Evolutionary conservation across 1,140 invertebrate genomes (phyloP), one percentile per base, ranked within the genome.

Genomic region (Sycophila sp.): DNA sequence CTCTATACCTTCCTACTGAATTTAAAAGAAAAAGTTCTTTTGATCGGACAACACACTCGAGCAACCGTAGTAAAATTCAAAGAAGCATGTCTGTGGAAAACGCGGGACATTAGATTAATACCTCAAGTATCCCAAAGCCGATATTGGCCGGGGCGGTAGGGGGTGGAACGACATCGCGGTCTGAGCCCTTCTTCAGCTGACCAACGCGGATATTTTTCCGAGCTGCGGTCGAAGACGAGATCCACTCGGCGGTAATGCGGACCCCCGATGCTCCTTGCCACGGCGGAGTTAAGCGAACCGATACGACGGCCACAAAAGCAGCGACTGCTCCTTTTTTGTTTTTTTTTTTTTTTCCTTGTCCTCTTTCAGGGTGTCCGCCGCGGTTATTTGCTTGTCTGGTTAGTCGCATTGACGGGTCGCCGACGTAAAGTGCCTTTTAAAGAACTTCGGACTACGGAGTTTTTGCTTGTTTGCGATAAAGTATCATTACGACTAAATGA

Each of bases 171-270:
- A 40, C 45, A 78, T 80, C 74, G 69, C 73, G 73, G 78, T 83
- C 75, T 85, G 85, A 85, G 83, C 83, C 77, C 76, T 81, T 85
- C 81, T 83, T 76, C 42, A 81, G 84, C 84, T 86, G 84, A 86
- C 84, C 84, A 83, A 84, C 83, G 83, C 84, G 84, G 83, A 86
- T 85, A 85, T 83, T 85, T 85, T 83, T 74, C 71, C 76, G 40
- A 32, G 42, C 19, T 22, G 42, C 19, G 11, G 11, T 19, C n/a
- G 19, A 26, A 42, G 56, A 22, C 42, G 34, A 30, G 38, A 59
- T 64, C 40, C 53, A 71, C 74, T 49, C 71, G 58, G 58, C 26
- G 65, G 75, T 72, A 78, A 76, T 77, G 77, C 76, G 73, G 72
- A 71, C 75, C 30, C 38, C 11, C 40, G 30, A n/a, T 47, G 8